phyloP scores from a whole-genome alignment of 2,888 invertebrate genomes.

The Lithosia quadra region DNA sequence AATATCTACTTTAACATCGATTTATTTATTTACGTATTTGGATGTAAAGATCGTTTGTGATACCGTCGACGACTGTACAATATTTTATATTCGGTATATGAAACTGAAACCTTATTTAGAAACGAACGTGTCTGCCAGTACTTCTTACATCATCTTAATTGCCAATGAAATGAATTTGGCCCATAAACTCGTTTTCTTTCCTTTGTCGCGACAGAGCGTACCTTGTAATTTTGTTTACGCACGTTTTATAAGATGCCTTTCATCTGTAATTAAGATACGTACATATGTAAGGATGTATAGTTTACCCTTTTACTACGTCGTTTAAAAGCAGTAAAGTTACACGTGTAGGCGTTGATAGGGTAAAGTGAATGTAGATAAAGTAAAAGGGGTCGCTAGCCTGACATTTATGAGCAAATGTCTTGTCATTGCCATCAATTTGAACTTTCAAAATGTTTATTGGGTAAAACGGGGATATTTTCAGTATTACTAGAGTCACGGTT shows the following conservation, averaged over 20 bases:
- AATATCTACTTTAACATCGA: no score
- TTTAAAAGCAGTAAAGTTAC: constrained; percentile 26
- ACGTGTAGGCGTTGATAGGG: constrained; percentile 24
- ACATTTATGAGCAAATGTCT: constrained; percentile 25
- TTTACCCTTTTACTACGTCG: constrained; percentile 23
- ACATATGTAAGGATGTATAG: constrained; percentile 17
- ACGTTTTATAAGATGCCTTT: constrained; percentile 25
- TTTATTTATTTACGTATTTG: neutral
- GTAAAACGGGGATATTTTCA: neutral
- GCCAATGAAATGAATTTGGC: constrained; percentile 21
- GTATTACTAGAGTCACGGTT: neutral
- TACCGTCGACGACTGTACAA: neutral
- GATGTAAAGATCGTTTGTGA: neutral
- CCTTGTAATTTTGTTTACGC: constrained; percentile 22
- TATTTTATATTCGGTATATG: neutral
- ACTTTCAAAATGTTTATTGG: neutral
- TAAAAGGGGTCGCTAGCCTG: constrained; percentile 16
- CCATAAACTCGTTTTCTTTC: constrained; percentile 18
- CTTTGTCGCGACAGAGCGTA: constrained; percentile 20
- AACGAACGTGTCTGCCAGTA: neutral
- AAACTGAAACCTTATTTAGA: neutral
- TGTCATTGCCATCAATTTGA: constrained; percentile 22
- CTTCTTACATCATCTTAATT: constrained; percentile 20
- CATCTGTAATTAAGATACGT: constrained; percentile 32
- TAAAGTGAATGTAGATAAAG: constrained; percentile 26